A percentile compares a stretch with the other conserved stretches of the same genome.
Evolutionary conservation across 2,888 invertebrate genomes (phyloP).

Genomic region (Diploptera punctata): DNA sequence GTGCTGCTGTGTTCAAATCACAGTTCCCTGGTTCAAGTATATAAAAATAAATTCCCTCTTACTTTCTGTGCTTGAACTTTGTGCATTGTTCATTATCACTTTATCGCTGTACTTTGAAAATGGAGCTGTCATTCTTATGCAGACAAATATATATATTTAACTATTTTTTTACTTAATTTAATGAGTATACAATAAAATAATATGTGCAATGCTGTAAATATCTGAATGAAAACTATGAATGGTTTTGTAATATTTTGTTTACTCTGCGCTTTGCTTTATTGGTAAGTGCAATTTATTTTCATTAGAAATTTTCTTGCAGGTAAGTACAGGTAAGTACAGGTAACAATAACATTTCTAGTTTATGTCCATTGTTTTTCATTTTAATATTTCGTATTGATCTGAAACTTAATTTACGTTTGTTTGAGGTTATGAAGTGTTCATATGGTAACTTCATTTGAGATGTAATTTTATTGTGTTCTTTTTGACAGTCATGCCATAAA

Average conservation of each 20-base stretch:
- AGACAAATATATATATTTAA: too few species aligned
- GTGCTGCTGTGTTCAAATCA: too few species aligned
- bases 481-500: background rate
- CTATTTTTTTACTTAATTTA: too few species aligned
- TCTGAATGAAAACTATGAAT: constrained; percentile 54
- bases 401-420: background rate
- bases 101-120: too few species aligned
- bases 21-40: too few species aligned
- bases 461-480: background rate
- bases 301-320: constrained; percentile 8
- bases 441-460: background rate
- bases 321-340: background rate
- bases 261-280: constrained; percentile 59
- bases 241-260: constrained; percentile 53
- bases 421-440: background rate
- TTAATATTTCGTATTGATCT: background rate
- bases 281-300: constrained; percentile 55
- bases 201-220: background rate
- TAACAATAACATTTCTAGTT: background rate
- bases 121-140: too few species aligned
- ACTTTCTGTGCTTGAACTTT: too few species aligned
- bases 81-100: too few species aligned
- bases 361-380: background rate
- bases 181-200: background rate
- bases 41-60: too few species aligned